phyloP scores from a whole-genome alignment of 2,888 invertebrate genomes.

The Hylaea fasciaria region DNA sequence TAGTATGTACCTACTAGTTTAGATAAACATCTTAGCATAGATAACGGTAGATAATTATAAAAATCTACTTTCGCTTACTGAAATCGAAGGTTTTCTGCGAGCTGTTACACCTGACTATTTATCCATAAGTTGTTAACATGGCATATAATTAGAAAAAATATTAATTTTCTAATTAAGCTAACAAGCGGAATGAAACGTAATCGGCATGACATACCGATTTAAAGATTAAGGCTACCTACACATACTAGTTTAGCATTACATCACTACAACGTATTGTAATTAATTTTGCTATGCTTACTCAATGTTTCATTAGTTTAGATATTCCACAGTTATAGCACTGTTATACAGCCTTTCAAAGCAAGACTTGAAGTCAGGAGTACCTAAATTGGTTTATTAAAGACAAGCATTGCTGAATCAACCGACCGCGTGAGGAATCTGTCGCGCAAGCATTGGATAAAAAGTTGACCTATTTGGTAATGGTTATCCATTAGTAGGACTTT shows the following conservation, averaged over 20 bases:
- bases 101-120: constrained; percentile 15
- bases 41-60: constrained; percentile 48
- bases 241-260: constrained; percentile 30
- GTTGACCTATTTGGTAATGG: too few species aligned
- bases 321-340: not conserved
- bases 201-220: constrained; percentile 54
- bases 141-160: constrained; percentile 51
- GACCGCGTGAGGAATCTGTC: too few species aligned
- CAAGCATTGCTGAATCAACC: too few species aligned
- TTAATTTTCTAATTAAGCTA: constrained; percentile 52
- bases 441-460: too few species aligned
- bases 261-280: constrained; percentile 22
- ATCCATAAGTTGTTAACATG: constrained; percentile 21
- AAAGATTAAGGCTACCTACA: constrained; percentile 54
- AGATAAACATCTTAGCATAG: constrained; percentile 54
- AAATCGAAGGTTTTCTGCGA: constrained; percentile 59
- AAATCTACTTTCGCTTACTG: constrained; percentile 61
- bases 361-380: too few species aligned
- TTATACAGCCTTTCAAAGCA: too few species aligned
- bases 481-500: too few species aligned
- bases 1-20: constrained; percentile 40
- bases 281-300: constrained; percentile 31
- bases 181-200: constrained; percentile 53
- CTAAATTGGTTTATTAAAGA: too few species aligned
- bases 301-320: constrained; percentile 3